Percentiles rank a stretch among this genome's conserved stretches.
Conservation (phyloP, 2,113 vertebrate species). For the Talpa occidentalis region DNA sequence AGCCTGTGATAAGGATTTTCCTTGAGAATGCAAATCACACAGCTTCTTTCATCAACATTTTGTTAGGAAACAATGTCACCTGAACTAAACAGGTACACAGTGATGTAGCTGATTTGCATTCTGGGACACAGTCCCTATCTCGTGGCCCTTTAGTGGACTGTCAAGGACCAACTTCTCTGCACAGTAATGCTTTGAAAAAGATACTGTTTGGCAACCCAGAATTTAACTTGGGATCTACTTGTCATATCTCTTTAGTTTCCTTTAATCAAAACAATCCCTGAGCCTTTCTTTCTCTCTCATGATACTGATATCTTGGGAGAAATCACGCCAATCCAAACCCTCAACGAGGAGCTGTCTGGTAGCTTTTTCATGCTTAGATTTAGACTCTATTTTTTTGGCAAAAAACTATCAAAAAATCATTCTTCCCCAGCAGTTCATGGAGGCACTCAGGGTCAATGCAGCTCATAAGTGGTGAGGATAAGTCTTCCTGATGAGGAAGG, state of each 20-base stretch:
- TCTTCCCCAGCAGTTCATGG: neutral
- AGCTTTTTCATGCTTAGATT: constrained; percentile 23
- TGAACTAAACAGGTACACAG: neutral
- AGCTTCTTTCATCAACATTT: neutral
- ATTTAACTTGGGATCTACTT: neutral
- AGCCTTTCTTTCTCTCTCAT: constrained; percentile 34
- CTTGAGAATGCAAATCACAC: neutral
- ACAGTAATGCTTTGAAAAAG: neutral
- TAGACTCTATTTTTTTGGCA: neutral
- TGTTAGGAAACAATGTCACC: neutral
- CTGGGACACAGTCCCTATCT: neutral
- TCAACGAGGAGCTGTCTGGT: neutral
- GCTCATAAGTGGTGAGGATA: neutral
- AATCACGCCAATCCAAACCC: neutral
- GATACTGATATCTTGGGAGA: neutral
- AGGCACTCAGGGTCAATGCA: too few species aligned
- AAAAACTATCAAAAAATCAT: neutral
- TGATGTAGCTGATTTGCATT: neutral
- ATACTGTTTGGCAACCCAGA: neutral
- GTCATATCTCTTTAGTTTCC: neutral
- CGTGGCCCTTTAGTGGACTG: neutral
- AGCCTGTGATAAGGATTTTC: neutral
- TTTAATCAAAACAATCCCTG: constrained; percentile 12
- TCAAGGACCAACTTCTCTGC: neutral
- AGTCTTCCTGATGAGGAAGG: neutral